Base-by-base conservation (phyloP, 2,113 vertebrate species). In the Mustela nigripes region DNA sequence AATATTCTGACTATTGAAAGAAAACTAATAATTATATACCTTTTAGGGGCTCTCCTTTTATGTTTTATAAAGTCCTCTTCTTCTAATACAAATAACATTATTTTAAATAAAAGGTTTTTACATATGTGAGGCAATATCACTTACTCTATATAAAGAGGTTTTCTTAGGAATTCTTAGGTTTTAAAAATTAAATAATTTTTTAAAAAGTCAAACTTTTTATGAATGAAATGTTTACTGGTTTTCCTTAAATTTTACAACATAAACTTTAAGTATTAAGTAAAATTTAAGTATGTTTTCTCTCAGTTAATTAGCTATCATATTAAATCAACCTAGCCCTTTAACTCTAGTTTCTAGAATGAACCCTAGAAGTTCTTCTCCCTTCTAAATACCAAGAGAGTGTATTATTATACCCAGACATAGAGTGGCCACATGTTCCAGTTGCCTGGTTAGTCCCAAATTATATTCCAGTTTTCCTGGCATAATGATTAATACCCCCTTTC, bases 241-340 rank as follows among this genome's bases (percentile, higher is more conserved):
- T 92, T 95, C 87, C 60, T 95, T 92, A 89, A 96, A 94, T 94
- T 83, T 18, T 24, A 83, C n/a, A 78, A 96, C 21, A 89, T 14
- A 93, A 97, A 83, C 60, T 73, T 85, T 45, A 74, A 74, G 22
- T 26, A 74, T 26, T 45, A 74, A 74, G 73, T 74, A 74, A 42
- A 74, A 74, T 28, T 62, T 62, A 91, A 80, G 11, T 45, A 63
- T 88, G 53, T 82, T 48, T 79, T 76, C 21, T 95, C 19, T 67
- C 79, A 93, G 19, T 89, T 89, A 62, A 82, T 80, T 78, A 93
- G 6, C n/a, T 69, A n/a, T 62, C 31, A 67, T 56, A 95, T 58
- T 73, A 60, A 88, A 67, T 73, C 86, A 94, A 90, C 26, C 10
- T 83, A 85, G 63, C 21, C 39, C 33, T 90, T 79, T 91, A 62